A percentile compares a stretch with the other conserved stretches of the same genome.
Conservation (phyloP, 2,797 vertebrate genomes). For the Buceros bicornis region DNA sequence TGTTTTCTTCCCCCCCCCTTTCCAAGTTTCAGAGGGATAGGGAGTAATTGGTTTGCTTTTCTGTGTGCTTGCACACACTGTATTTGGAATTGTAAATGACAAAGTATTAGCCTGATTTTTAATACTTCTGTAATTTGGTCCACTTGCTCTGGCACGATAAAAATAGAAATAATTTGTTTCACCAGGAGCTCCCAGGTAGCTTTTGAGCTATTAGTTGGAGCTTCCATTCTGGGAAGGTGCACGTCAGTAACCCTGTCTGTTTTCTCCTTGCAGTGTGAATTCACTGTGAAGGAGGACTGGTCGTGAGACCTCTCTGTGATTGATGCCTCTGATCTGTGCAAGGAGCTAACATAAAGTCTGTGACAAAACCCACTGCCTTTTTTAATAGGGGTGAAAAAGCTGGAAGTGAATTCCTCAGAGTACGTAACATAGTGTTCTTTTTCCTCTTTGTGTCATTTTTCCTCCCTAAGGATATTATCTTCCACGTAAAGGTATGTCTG, state of each 20-base stretch:
- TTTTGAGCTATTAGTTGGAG: background rate
- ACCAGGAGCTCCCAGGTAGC: background rate
- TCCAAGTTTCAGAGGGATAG: background rate
- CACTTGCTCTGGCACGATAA: background rate
- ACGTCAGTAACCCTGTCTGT: background rate
- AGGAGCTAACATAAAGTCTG: background rate
- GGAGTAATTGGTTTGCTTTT: background rate
- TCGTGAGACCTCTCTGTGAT: background rate
- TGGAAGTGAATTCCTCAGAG: background rate
- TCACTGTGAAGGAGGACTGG: background rate
- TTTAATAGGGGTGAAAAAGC: background rate
- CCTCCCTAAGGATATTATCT: background rate
- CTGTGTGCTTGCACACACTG: background rate
- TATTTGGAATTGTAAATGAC: background rate
- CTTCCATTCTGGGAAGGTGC: background rate
- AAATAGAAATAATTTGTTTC: background rate
- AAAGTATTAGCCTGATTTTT: background rate
- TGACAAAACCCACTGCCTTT: background rate
- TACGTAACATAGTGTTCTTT: background rate
- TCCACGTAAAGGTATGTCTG: background rate
- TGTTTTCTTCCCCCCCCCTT: background rate
- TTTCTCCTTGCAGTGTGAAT: background rate
- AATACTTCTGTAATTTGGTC: background rate
- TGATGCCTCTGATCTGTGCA: background rate
- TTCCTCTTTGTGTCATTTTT: background rate